Conservation (phyloP, 2,113 vertebrate genomes). For the Silurus glanis region DNA sequence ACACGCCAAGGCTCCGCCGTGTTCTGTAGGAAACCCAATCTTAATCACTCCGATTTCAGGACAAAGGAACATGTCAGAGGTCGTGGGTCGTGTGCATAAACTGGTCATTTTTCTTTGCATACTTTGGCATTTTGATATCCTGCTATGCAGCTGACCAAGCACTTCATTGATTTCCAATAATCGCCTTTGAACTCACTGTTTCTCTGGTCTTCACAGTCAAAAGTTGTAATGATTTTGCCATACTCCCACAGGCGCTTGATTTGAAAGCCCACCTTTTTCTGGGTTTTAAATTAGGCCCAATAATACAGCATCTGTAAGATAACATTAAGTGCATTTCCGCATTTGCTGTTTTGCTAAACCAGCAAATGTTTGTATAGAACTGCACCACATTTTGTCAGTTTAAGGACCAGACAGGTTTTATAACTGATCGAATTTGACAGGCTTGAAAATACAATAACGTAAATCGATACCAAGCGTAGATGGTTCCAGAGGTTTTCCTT, state of each 20-base stretch:
- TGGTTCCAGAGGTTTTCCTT: not conserved
- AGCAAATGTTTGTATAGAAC: not conserved
- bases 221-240: slow-evolving; percentile 54
- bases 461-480: not conserved
- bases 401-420: not conserved
- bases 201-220: slow-evolving; percentile 39
- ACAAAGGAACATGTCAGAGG: slow-evolving; percentile 33
- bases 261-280: slow-evolving; percentile 43
- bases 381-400: not conserved
- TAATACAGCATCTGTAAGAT: not conserved
- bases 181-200: slow-evolving; percentile 54
- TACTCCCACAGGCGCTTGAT: slow-evolving; percentile 44
- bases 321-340: not conserved
- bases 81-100: not conserved
- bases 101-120: slow-evolving; percentile 49
- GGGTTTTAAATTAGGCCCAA: slow-evolving; percentile 40
- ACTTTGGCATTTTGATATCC: slow-evolving; percentile 52
- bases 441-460: not conserved
- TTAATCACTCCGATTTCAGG: slow-evolving; percentile 42
- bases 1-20: slow-evolving; percentile 45
- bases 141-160: slow-evolving; percentile 51
- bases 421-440: not conserved
- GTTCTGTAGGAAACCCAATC: slow-evolving; percentile 43
- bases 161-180: slow-evolving; percentile 53
- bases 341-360: not conserved